Base-by-base conservation (phyloP, 1,140 invertebrate species). In the Psilanteris sp. region DNA sequence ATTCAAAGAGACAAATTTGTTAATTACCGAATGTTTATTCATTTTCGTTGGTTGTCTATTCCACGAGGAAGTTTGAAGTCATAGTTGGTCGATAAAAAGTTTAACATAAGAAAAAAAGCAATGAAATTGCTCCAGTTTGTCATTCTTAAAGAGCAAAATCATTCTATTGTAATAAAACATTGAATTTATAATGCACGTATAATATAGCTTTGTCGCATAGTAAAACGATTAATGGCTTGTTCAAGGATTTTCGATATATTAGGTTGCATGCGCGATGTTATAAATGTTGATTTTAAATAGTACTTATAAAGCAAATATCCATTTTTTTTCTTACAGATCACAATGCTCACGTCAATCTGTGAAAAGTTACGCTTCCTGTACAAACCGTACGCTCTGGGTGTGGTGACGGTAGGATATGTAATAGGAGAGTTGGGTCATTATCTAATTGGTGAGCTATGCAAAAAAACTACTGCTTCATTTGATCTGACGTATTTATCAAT, bases 391-490 rank as follows among this genome's bases (percentile, higher is more conserved):
- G 93, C 93, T 14, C 85, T 96, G 67, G 93, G 90, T 2, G 86
- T 96, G 32, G 91, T 96, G 24, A 94, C 94, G 8, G 83, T 95
- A 24, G 94, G 94, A 66, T 96, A 96, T 83, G 92, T 96, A 6
- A 85, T 96, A 1, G 95, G 94, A 11, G 95, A 96, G 85, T 86
- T 96, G 41, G 94, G 95, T 3, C 95, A 96, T 87, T 96, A 95
- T 87, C 87, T 96, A 46, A 96, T 96, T 74, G 95, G 95, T 88
- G 79, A 88, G 85, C 79, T 4, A 1, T 3, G 11, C 16, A 70
- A 61, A 71, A 54, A 70, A 14, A 10, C 15, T 1, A 16, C n/a
- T n/a, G n/a, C 9, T 22, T 10, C 7, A 52, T 52, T 11, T 39
- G 22, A 9, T 15, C 9, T 6, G 7, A 10, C 6, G 3, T 13